These are phyloP conservation scores for Drymonia ruficornis DNA, from an alignment of 2,888 invertebrate species.

Conservation along the genomic window DNA sequence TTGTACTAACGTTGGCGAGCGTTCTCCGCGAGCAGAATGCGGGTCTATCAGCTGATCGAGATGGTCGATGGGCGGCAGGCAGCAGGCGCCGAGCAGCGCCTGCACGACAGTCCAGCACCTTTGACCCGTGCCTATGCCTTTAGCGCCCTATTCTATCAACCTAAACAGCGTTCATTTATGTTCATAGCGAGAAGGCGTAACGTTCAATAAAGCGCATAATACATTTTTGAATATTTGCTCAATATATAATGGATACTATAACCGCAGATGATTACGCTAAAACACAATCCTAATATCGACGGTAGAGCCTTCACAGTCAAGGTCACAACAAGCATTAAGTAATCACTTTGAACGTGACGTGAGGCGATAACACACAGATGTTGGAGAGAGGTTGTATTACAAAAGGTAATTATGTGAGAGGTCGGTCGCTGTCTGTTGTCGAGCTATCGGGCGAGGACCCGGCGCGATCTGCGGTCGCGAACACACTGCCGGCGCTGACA, in stretches of 20 bases:
- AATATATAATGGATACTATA: constrained; percentile 20
- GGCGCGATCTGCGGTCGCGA: constrained; percentile 68
- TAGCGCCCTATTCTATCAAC: constrained; percentile 36
- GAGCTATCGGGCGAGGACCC: constrained; percentile 53
- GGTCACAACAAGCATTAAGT: constrained; percentile 30
- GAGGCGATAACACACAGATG: constrained; percentile 28
- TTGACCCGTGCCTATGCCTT: constrained; percentile 58
- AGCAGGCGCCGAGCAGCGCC: constrained; percentile 71
- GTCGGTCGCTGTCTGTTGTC: constrained; percentile 23
- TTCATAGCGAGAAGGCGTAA: not conserved
- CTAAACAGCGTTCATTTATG: not conserved
- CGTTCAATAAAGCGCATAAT: not conserved
- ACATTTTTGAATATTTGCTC: not conserved
- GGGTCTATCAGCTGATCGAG: constrained; percentile 67
- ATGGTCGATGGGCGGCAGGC: constrained; percentile 69
- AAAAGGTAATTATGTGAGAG: constrained; percentile 17
- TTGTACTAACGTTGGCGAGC: constrained; percentile 73
- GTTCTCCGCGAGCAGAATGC: constrained; percentile 59
- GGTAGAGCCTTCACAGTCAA: constrained; percentile 28
- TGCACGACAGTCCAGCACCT: constrained; percentile 63
- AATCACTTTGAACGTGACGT: constrained; percentile 29
- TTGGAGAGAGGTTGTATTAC: constrained; percentile 11
- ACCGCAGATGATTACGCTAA: constrained; percentile 30
- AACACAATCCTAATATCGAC: constrained; percentile 27
- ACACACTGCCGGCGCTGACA: constrained; percentile 65